A percentile compares a stretch with the other conserved stretches of the same genome.
Evolutionary conservation across 1,140 invertebrate genomes (phyloP).

Genomic region (Halesus radiatus): DNA sequence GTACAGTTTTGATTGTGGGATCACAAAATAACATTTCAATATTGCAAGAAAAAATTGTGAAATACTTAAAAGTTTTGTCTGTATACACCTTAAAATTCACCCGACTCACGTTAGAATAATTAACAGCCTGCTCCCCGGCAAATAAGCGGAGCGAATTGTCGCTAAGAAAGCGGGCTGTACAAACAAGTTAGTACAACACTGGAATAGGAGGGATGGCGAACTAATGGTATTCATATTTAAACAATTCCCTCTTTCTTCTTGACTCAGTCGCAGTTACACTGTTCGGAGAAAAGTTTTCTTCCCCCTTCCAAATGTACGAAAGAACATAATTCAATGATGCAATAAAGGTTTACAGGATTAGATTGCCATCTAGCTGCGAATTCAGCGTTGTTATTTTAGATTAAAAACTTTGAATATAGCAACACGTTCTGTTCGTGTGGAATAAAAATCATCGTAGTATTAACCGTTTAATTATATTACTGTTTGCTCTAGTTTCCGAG

Average conservation of each 20-base stretch:
- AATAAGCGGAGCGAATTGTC: slow-evolving; percentile 47
- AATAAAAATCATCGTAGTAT: no score
- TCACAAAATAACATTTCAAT: no score
- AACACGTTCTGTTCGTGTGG: no score
- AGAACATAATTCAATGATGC: neutral
- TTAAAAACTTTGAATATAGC: no score
- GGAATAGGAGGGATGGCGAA: slow-evolving; percentile 5
- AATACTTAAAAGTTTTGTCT: no score
- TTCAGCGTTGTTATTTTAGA: no score
- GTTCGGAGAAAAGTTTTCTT: slow-evolving; percentile 1
- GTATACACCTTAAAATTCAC: slow-evolving; percentile 1
- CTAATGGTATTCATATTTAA: slow-evolving; percentile 58
- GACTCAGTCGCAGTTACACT: slow-evolving; percentile 35
- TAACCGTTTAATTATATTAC: no score
- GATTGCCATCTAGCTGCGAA: no score
- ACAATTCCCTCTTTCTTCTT: slow-evolving; percentile 49
- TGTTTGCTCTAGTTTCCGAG: no score
- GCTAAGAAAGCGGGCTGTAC: slow-evolving; percentile 52
- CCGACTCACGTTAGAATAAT: slow-evolving; percentile 16
- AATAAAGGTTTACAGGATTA: no score
- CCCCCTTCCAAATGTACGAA: neutral
- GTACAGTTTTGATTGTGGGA: no score
- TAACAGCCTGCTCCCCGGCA: slow-evolving; percentile 13
- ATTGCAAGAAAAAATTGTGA: no score
- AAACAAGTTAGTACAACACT: slow-evolving; percentile 45